Evolutionary conservation across 53 echinoderm and acorn worm genomes (phyloP), one percentile per base, ranked within the genome.

Genomic region (Paracentrotus lividus): DNA sequence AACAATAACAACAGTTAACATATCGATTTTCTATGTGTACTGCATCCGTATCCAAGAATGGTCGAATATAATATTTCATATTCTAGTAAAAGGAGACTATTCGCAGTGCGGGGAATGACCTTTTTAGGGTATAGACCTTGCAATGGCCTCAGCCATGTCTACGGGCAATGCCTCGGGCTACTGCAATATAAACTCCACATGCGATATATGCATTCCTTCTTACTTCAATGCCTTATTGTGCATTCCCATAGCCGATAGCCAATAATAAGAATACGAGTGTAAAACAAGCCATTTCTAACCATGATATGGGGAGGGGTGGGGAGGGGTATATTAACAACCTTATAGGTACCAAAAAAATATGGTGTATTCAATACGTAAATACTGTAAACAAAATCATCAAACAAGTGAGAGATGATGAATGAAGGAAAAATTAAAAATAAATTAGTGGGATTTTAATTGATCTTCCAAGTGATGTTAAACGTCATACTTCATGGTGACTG

Each of bases 21-120:
- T n/a, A n/a, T n/a, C n/a, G n/a, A n/a, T n/a, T n/a, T n/a, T n/a
- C n/a, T n/a, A n/a, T n/a, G n/a, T n/a, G n/a, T n/a, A 81, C 47
- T 47, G 4, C 16, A 24, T 47, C 18, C 81, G 1, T 12, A 81
- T 81, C 81, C 27, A 81, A n/a, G n/a, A n/a, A n/a, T n/a, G n/a
- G n/a, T n/a, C n/a, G n/a, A n/a, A n/a, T n/a, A n/a, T 81, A 45
- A 81, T 81, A 81, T 81, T 81, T 81, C 81, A 81, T 81, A 81
- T 47, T 47, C 27, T n/a, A 47, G 45, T 24, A 47, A 81, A 81
- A 81, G 45, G 44, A 45, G 81, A 12, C 47, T 47, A n/a, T 26
- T 81, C 26, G 44, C 81, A 81, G 44, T 27, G 44, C 81, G 47
- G 44, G 26, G 47, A 45, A 45, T 81, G 81, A 81, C 81, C 81